Percentiles rank a stretch among this genome's conserved stretches.
Conservation (phyloP, 2,797 vertebrate species). For the Phrynocephalus vlangalii region DNA sequence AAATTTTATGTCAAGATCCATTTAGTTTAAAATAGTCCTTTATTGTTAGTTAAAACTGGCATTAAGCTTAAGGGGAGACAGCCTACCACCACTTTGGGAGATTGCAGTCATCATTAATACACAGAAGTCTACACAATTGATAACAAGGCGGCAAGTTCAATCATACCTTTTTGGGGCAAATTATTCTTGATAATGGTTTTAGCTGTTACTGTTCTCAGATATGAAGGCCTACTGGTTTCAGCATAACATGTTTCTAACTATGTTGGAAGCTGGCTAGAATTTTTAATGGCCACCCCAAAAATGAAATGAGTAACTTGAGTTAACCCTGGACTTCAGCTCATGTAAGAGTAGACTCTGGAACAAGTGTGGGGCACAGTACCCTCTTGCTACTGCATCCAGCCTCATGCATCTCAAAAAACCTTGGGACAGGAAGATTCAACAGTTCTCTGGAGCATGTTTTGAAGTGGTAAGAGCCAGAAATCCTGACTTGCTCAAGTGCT, state of each 20-base stretch:
- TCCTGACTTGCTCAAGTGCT: too few relatives aligned
- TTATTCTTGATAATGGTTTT: conserved; percentile 1
- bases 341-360: too few relatives aligned
- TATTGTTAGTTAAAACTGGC: conserved; percentile 1
- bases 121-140: neutral
- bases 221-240: neutral
- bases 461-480: too few relatives aligned
- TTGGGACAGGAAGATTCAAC: too few relatives aligned
- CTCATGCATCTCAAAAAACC: too few relatives aligned
- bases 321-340: too few relatives aligned
- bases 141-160: neutral
- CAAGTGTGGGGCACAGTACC: too few relatives aligned
- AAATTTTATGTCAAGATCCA: neutral
- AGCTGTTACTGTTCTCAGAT: neutral
- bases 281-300: too few relatives aligned
- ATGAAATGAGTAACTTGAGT: too few relatives aligned
- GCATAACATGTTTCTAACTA: neutral
- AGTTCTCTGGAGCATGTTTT: too few relatives aligned
- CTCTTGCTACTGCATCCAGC: too few relatives aligned
- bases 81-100: neutral
- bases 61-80: neutral
- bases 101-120: neutral
- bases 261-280: neutral
- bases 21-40: neutral
- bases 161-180: neutral